A percentile compares a stretch with the other conserved stretches of the same genome.
Conservation (phyloP, 2,888 invertebrate genomes). For the Neelides folsomi region DNA sequence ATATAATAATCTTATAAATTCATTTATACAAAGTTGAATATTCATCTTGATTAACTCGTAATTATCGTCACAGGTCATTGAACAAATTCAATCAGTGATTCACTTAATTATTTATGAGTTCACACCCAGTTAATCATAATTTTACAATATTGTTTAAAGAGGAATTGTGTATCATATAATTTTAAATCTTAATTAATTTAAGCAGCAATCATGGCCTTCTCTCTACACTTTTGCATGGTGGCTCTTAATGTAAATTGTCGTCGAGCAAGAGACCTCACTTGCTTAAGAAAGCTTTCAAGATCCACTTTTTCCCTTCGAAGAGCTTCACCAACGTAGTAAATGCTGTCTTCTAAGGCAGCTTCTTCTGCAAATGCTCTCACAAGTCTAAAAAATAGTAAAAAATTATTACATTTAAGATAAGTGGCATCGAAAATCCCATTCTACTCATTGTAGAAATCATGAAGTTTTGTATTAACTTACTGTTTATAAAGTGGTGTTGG, state of each 20-base stretch:
- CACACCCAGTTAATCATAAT: no score
- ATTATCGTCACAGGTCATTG: no score
- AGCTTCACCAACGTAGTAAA: slow-evolving; percentile 95
- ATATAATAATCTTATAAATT: no score
- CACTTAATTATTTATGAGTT: no score
- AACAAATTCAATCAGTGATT: no score
- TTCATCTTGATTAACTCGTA: no score
- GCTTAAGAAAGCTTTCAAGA: slow-evolving; percentile 88
- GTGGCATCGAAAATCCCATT: no score
- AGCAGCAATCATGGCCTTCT: slow-evolving; percentile 60
- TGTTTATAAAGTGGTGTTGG: slow-evolving; percentile 92
- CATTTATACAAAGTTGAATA: no score
- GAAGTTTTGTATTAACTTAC: slow-evolving; percentile 43
- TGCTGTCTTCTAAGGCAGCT: slow-evolving; percentile 94
- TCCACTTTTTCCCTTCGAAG: slow-evolving; percentile 82
- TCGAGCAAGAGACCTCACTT: slow-evolving; percentile 85
- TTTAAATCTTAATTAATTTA: slow-evolving; percentile 7
- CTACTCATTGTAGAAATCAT: slow-evolving; percentile 1
- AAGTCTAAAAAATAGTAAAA: slow-evolving; percentile 43
- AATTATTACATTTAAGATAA: no score
- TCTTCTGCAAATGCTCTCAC: slow-evolving; percentile 92
- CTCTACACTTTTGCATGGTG: slow-evolving; percentile 89
- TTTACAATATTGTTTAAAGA: no score
- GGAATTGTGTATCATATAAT: no score
- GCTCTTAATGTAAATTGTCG: slow-evolving; percentile 92